A percentile compares a stretch with the other conserved stretches of the same genome.
These are phyloP conservation scores for Apamea monoglypha DNA, from an alignment of 2,888 invertebrate species.

Conservation along the genomic window DNA sequence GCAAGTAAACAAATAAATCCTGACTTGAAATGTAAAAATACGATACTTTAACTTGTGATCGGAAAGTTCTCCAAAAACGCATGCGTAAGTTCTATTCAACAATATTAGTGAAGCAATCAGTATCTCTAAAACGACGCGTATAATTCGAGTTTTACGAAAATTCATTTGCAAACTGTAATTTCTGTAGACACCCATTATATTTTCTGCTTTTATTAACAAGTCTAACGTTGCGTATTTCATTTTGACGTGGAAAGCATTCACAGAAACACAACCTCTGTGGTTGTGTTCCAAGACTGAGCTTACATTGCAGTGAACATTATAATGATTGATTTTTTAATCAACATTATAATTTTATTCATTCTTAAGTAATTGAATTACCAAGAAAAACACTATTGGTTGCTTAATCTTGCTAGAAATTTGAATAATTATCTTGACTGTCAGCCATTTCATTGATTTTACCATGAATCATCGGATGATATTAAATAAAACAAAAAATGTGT, in stretches of 20 bases:
- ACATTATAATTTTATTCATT: not conserved
- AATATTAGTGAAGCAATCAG: not conserved
- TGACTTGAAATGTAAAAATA: not conserved
- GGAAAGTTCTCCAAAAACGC: fast-evolving
- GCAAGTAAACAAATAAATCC: not conserved
- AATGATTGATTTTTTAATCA: too few species aligned
- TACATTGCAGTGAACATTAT: too few species aligned
- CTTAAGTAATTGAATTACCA: not conserved
- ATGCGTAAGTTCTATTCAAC: fast-evolving
- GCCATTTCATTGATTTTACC: slow-evolving; percentile 5
- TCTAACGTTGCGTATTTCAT: slow-evolving; percentile 1
- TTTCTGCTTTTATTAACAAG: slow-evolving; percentile 24
- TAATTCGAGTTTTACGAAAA: not conserved
- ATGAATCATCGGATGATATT: too few species aligned
- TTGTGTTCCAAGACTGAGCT: not conserved
- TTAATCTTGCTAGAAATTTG: not conserved
- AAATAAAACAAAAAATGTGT: too few species aligned
- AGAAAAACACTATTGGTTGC: not conserved
- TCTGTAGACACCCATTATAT: slow-evolving; percentile 29
- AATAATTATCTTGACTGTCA: not conserved
- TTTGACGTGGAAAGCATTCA: not conserved
- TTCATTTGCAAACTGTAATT: slow-evolving; percentile 10
- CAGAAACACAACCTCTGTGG: not conserved
- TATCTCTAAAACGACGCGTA: slow-evolving; percentile 9
- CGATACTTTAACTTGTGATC: fast-evolving